Evolutionary conservation across 2,888 invertebrate species (phyloP).

Genomic region (Drosophila bunnanda): DNA sequence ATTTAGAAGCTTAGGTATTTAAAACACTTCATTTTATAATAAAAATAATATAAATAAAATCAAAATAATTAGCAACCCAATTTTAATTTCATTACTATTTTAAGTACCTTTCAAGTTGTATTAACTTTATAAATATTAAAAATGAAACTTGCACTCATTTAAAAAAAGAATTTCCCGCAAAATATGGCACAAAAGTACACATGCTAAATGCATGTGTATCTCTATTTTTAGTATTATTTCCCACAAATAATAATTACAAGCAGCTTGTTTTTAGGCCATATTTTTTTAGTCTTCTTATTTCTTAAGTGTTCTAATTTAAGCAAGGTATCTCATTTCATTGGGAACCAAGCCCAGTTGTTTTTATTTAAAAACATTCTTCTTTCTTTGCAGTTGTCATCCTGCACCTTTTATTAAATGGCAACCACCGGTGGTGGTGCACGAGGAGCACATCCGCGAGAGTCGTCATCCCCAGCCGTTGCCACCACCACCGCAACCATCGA

Average conservation of each 20-base stretch:
- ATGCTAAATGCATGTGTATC: constrained; percentile 11
- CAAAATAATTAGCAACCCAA: background rate
- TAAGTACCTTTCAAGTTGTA: background rate
- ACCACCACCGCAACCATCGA: constrained; percentile 53
- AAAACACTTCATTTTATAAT: no score
- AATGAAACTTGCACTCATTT: constrained; percentile 9
- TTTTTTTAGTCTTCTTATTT: constrained; percentile 13
- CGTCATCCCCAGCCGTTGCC: constrained; percentile 9
- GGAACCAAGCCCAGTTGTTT: background rate
- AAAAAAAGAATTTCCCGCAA: constrained; percentile 12
- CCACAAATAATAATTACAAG: constrained; percentile 27
- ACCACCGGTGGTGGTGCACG: constrained; percentile 11
- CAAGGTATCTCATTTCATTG: constrained; percentile 20
- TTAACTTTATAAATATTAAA: background rate
- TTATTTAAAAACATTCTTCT: background rate
- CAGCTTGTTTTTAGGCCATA: constrained; percentile 31
- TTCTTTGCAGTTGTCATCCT: constrained; percentile 41
- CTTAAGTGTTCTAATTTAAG: constrained; percentile 25
- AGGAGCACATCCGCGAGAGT: constrained; percentile 13
- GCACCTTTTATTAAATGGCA: constrained; percentile 34
- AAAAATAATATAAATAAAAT: background rate
- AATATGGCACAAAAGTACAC: constrained; percentile 18
- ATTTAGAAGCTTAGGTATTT: background rate
- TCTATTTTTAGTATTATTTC: constrained; percentile 28
- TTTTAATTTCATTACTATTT: background rate